Evolutionary conservation across 2,797 vertebrate genomes (phyloP), one percentile per base, ranked within the genome.

Genomic region (Erpetoichthys calabaricus): DNA sequence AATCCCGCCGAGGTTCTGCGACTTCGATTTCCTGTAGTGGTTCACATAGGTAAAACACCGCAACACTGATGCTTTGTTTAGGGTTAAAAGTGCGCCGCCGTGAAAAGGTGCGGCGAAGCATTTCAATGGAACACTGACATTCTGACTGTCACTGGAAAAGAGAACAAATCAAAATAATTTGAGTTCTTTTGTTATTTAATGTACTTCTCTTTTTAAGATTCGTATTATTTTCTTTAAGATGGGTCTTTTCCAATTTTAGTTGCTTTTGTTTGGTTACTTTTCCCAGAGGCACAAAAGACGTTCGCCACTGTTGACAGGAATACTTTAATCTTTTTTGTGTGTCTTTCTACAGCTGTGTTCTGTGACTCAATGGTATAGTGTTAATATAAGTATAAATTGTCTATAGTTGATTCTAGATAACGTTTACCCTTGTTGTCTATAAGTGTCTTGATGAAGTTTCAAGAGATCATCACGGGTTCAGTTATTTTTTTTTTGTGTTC

Each of bases 281-380:
- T 80, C 65, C 74, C 77, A 90, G 90, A 90, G 91, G 91, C 92
- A 95, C 92, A 93, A 92, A 76, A 82, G 86, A 75, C 85, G 86
- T 86, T 90, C 84, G 90, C 90, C 79, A 81, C 70, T 71, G 72
- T 77, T 70, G 67, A 84, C 82, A 83, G 79, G 76, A 84, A 78
- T 75, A 70, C 80, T 71, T 85, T 71, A 73, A 49, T 67, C 80
- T 81, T 87, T 92, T 82, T 89, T 87, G 83, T 80, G 89, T 91
- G 92, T 98, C 93, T 91, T 95, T 93, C 84, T 90, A 89, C 91
- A 77, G 82, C 88, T 81, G 90, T 97, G 93, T 96, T 89, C 89
- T 91, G 93, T 96, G 93, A 85, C 87, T 91, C 91, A 87, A 75
- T 85, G 89, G 93, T 98, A 94, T 86, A 91, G 93, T 97, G 92